A percentile compares a stretch with the other conserved stretches of the same genome.
These are phyloP conservation scores for Mycetomoellerius zeteki DNA, from an alignment of 1,140 invertebrate species.

Conservation along the genomic window DNA sequence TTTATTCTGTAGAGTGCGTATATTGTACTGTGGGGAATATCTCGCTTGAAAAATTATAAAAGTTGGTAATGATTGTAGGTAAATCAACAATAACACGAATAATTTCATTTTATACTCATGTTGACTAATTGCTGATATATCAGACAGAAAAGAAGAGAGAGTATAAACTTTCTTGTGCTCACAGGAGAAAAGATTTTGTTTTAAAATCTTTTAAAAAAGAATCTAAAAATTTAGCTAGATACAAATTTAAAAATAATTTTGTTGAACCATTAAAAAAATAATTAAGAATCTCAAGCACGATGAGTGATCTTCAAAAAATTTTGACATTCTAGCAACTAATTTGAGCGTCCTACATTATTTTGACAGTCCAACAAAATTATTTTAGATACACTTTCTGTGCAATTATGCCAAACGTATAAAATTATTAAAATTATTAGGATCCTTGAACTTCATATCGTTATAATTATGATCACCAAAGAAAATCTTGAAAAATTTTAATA, in stretches of 20 bases:
- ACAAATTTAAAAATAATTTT: no score
- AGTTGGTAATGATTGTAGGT: neutral
- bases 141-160: neutral
- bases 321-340: no score
- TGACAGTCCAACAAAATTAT: no score
- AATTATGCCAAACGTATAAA: neutral
- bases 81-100: slow-evolving; percentile 6
- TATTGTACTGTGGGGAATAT: neutral
- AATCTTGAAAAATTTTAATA: neutral
- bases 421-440: neutral
- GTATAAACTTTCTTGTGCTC: neutral
- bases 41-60: neutral
- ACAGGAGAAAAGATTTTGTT: no score
- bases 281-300: no score
- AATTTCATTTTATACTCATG: neutral
- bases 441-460: neutral
- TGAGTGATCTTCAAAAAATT: no score
- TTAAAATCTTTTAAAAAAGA: no score
- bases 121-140: neutral
- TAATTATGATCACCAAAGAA: neutral
- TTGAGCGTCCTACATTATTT: no score
- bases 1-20: neutral
- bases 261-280: no score
- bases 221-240: no score
- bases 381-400: no score